Evolutionary conservation across 2,797 vertebrate species (phyloP), one percentile per base, ranked within the genome.

Genomic region (Eleutherodactylus coqui): DNA sequence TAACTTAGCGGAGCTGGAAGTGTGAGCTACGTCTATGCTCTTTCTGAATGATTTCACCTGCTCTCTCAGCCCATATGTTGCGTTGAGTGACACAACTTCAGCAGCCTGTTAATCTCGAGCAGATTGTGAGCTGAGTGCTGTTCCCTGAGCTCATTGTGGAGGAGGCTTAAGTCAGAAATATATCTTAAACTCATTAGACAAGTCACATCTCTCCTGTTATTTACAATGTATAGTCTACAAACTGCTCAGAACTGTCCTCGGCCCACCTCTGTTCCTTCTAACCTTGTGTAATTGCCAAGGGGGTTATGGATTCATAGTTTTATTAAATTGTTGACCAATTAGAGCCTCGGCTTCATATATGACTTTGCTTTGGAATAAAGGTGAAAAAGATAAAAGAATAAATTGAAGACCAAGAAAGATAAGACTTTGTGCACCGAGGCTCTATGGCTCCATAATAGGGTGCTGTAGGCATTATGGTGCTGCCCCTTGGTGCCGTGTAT

Each of bases 41-140:
- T 86, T 55, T 62, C 38, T 87, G 62, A 87, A 83, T 64, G n/a
- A 43, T 75, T 43, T 87, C 86, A 84, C 86, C 86, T 87, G 86
- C 82, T 80, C 69, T 78, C 55, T 70, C 38, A 60, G 80, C 79
- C 81, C 80, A 87, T 82, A 83, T 87, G 86, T 43, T 64, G 27
- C 62, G 27, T 53, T 79, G 81, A 73, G 64, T 84, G 82, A 87
- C 86, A 75, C 53, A 60, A 70, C 43, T 29, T 87, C 81, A 79
- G 34, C 86, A 64, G 55, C 38, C 79, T 79, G 86, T 49, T 84
- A 38, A 83, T 75, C 75, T 72, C 32, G 82, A 77, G 32, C 76
- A 87, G 82, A 84, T 75, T 87, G 86, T 16, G 82, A 78, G 75
- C 75, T 45, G 80, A 86, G 51, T 43, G 51, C 64, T 79, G 85